Base-by-base conservation (phyloP, 1,140 invertebrate genomes). In the Bombus balteatus region DNA sequence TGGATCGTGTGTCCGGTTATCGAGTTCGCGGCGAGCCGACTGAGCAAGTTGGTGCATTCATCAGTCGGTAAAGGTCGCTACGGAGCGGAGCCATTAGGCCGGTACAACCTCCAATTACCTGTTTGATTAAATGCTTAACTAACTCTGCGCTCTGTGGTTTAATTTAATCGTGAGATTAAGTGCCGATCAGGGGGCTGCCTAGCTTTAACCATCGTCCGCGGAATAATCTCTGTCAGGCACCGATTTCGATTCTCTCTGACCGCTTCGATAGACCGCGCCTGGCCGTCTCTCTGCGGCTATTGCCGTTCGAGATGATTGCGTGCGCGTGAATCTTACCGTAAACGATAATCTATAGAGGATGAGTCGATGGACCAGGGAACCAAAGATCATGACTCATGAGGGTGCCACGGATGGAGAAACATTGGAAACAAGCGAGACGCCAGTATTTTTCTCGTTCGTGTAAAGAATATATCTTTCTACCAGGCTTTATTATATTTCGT, bases 81-180 rank as follows among this genome's bases (percentile, higher is more conserved):
- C 88, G 89, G 79, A 85, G 83, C 88, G 79, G 89, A 90, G 89
- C 92, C 93, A 94, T 94, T 94, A 94, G 92, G 89, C 88, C 89
- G 90, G 88, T 92, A 92, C 93, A 94, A 93, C 93, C 93, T 93
- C 92, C 92, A 94, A 94, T 95, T 94, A 94, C 91, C 90, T 92
- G 92, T 94, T 95, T 95, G 93, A 95, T 94, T 94, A 95, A 95
- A 95, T 94, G 93, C 93, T 95, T 94, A 94, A 94, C 94, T 94
- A 94, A 95, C 92, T 95, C 93, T 80, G 92, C 91, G 91, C 91
- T 93, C 93, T 94, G 93, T 94, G 92, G 92, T 94, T 94, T 95
- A 94, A 95, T 95, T 94, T 95, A 95, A 95, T 95, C 93, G 92
- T 91, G 90, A 94, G 92, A 94, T 93, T 94, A 94, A 94, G 92